Base-by-base conservation (phyloP, 2,113 vertebrate genomes). In the Oryzias celebensis region DNA sequence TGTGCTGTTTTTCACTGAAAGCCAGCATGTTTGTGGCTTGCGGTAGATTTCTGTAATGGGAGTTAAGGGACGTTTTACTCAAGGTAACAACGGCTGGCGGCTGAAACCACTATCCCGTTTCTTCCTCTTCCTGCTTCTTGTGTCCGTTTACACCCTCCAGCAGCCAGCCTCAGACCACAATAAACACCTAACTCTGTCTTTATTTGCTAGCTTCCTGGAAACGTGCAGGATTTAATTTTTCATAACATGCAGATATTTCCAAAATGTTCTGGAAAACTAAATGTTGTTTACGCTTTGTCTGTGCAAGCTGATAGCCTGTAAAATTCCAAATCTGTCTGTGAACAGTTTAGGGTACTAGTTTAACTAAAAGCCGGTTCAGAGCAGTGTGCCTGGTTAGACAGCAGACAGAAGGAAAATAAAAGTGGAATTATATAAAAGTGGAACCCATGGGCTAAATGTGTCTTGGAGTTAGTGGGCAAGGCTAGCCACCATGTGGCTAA, bases 401-500 rank as follows among this genome's bases (percentile, higher is more conserved):
- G 82, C 76, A 87, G 85, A 86, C 85, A 68, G 76, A 80, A 82
- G 80, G 71, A 84, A 89, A 85, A 86, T 83, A 87, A 86, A 80
- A 83, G 79, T 77, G 77, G 83, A 85, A 89, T 86, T 87, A 88
- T 90, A 87, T 89, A 88, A 88, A 89, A 91, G 80, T 82, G 78
- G 87, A 85, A 79, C 71, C 56, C 70, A 60, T 28, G 26, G 78
- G 89, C 92, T 93, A 92, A 92, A 93, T 89, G 87, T 82, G 81
- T 86, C 88, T 85, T 45, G 73, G 67, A 85, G 83, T 84, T 89
- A 87, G 86, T 70, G 85, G 86, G 80, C 68, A 77, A 85, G 87
- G 89, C 81, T 90, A 89, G 89, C 85, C 84, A 90, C 89, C 85
- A n/a, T 81, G 81, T 31, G 73, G 88, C 90, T 91, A 91, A 91